These are phyloP conservation scores for Syndactyla subalaris DNA, from an alignment of 2,797 vertebrate species.

Conservation along the genomic window DNA sequence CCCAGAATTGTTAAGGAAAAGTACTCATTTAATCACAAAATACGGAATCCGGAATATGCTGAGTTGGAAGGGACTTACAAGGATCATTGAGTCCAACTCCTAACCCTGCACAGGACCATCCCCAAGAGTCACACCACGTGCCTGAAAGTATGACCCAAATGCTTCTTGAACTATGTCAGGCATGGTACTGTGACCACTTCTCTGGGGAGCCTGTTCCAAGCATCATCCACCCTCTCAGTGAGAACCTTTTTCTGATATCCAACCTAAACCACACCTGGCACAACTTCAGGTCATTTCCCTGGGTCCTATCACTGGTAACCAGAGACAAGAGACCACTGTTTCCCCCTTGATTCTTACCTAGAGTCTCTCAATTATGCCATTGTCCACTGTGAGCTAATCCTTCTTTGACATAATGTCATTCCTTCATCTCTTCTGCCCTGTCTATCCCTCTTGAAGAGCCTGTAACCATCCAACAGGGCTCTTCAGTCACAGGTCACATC, in stretches of 20 bases:
- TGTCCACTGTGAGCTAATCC: not conserved
- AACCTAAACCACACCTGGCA: not conserved
- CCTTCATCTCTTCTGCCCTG: not conserved
- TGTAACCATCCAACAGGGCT: not conserved
- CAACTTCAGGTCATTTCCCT: not conserved
- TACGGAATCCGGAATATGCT: not conserved
- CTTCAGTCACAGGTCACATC: not conserved
- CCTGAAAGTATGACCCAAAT: not conserved
- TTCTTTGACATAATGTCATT: not conserved
- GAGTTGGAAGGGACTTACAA: not conserved
- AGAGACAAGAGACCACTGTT: not conserved
- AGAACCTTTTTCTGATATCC: not conserved
- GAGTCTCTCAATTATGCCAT: not conserved
- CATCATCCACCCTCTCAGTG: not conserved
- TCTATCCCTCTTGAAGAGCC: not conserved
- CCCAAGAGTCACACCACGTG: not conserved
- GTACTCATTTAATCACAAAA: not conserved
- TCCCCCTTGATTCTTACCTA: not conserved
- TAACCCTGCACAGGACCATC: not conserved
- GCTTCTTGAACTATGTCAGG: not conserved
- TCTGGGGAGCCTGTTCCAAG: not conserved
- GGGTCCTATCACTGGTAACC: not conserved
- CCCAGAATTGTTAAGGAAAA: not conserved
- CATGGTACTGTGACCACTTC: not conserved
- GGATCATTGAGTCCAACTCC: not conserved